Evolutionary conservation across 2,888 invertebrate genomes (phyloP).

Genomic region (Dolomedes plantarius): DNA sequence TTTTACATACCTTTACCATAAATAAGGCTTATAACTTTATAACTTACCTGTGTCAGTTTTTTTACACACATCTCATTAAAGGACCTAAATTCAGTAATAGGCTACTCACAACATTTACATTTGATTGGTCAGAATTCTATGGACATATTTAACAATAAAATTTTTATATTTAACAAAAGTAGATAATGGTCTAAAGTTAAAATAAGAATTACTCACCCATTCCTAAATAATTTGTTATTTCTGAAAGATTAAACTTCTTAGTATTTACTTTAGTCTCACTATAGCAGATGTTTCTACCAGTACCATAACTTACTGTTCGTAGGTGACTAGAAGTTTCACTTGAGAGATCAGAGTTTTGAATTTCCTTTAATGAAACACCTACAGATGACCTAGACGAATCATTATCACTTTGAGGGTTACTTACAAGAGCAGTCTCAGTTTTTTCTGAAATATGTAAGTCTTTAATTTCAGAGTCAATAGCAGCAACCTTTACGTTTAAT

Average conservation of each 20-base stretch:
- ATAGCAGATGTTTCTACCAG: slow-evolving; percentile 36
- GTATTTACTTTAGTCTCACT: slow-evolving; percentile 51
- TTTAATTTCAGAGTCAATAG: not conserved
- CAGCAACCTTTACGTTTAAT: not conserved
- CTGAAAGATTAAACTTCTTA: slow-evolving; percentile 51
- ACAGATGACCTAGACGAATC: slow-evolving; percentile 24
- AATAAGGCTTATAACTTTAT: no score
- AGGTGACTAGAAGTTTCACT: slow-evolving; percentile 50
- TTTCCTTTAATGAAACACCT: slow-evolving; percentile 12
- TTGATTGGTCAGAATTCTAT: no score
- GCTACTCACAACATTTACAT: no score
- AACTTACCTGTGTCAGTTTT: no score
- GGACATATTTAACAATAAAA: no score
- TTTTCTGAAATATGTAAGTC: slow-evolving; percentile 8
- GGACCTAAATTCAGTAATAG: no score
- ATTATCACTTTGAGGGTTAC: not conserved
- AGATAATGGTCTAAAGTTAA: no score
- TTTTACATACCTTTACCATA: no score
- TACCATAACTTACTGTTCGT: slow-evolving; percentile 32
- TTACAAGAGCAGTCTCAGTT: not conserved
- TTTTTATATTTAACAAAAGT: no score
- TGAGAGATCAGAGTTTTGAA: slow-evolving; percentile 38
- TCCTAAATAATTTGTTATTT: slow-evolving; percentile 41
- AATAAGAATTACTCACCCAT: slow-evolving; percentile 28
- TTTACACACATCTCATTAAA: no score